Conservation (phyloP, 2,113 vertebrate species). For the Nibea coibor region DNA sequence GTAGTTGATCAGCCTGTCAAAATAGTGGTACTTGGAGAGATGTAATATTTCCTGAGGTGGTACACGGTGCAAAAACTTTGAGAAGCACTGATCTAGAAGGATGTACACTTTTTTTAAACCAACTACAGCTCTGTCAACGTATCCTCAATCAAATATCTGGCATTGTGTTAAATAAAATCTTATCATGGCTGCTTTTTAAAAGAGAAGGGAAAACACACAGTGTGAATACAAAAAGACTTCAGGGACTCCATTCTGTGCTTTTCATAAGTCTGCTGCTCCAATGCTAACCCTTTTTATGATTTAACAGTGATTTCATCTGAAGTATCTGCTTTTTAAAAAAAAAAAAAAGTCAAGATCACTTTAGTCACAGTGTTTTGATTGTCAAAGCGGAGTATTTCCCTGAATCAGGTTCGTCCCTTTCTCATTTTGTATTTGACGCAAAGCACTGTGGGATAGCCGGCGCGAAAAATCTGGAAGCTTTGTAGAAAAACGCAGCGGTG, state of each 20-base stretch:
- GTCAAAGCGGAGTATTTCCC: neutral
- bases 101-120: neutral
- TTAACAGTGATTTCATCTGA: neutral
- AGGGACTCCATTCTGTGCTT: neutral
- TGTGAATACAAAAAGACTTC: neutral
- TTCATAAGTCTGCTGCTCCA: neutral
- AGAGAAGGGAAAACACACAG: neutral
- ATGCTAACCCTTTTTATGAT: neutral
- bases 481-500: neutral
- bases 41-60: too few relatives aligned
- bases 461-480: neutral
- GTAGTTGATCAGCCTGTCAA: too few relatives aligned
- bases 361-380: neutral
- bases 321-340: too few relatives aligned
- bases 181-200: neutral
- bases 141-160: neutral
- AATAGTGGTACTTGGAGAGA: too few relatives aligned
- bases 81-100: neutral
- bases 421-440: neutral
- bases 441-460: neutral
- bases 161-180: neutral
- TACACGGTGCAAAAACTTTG: too few relatives aligned
- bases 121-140: neutral
- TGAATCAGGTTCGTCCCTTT: neutral
- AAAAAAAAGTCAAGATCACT: neutral